A percentile compares a stretch with the other conserved stretches of the same genome.
Conservation (phyloP, 2,888 invertebrate species). For the Pharmacophagus antenor region DNA sequence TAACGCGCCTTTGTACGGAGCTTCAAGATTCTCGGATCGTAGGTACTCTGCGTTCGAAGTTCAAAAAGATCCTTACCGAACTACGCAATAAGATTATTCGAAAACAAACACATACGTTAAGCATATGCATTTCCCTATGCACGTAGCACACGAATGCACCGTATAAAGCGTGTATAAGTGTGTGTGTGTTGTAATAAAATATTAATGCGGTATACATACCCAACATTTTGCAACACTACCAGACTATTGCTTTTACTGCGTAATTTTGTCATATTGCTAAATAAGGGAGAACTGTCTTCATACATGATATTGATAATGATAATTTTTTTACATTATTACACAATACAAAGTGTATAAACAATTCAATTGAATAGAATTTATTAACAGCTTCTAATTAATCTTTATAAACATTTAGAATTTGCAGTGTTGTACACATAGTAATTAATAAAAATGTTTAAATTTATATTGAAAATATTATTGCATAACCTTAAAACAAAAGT, state of each 20-base stretch:
- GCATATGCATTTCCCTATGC: conserved; percentile 28
- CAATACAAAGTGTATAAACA: neutral
- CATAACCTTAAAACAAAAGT: no score
- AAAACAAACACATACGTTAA: conserved; percentile 34
- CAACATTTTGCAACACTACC: conserved; percentile 27
- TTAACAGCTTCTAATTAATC: neutral
- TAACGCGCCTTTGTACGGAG: conserved; percentile 37
- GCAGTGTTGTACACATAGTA: no score
- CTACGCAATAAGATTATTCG: conserved; percentile 29
- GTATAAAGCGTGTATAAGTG: conserved; percentile 25
- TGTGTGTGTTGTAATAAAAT: conserved; percentile 31
- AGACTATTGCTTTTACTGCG: conserved; percentile 24
- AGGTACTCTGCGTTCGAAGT: conserved; percentile 31
- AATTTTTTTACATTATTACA: neutral
- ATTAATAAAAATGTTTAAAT: no score
- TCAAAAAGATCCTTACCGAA: conserved; percentile 28
- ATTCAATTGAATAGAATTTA: neutral
- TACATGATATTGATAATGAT: conserved; percentile 7
- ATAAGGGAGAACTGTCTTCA: neutral
- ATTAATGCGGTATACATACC: conserved; percentile 32
- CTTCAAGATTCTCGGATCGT: conserved; percentile 26
- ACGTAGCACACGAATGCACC: conserved; percentile 20
- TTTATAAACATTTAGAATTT: no score
- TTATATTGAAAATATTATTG: no score
- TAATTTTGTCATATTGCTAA: conserved; percentile 29